Evolutionary conservation across 2,888 invertebrate species (phyloP).

Genomic region (Drosophila suboccidentalis): DNA sequence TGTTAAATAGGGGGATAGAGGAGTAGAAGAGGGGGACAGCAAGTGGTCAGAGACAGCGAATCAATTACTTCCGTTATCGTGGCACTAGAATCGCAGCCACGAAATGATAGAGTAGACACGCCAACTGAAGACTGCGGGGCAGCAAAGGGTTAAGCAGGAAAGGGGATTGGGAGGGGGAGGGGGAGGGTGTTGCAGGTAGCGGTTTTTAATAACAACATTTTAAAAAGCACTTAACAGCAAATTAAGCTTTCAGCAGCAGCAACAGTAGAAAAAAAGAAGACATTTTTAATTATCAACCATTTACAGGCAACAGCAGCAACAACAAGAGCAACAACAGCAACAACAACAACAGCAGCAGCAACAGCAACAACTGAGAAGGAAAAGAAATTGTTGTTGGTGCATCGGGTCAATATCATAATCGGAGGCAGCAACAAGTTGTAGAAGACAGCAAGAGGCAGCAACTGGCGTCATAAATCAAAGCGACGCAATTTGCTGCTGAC

Average conservation of each 20-base stretch:
- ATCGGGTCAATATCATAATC: slow-evolving; percentile 83
- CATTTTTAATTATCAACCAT: slow-evolving; percentile 81
- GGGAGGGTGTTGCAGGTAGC: background rate
- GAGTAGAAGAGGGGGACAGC: slow-evolving; percentile 3
- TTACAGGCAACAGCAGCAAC: slow-evolving; percentile 60
- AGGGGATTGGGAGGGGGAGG: background rate
- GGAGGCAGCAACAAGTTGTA: slow-evolving; percentile 73
- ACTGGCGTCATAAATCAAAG: slow-evolving; percentile 84
- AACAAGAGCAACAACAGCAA: too few relatives aligned
- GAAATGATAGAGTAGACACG: slow-evolving; percentile 35
- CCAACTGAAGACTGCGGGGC: slow-evolving; percentile 6
- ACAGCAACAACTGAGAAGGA: slow-evolving; percentile 39
- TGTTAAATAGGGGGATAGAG: background rate
- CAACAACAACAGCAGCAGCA: slow-evolving; percentile 21
- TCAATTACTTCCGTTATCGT: slow-evolving; percentile 71
- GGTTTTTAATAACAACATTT: slow-evolving; percentile 72
- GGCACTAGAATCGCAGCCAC: slow-evolving; percentile 34
- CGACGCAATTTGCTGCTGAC: slow-evolving; percentile 82
- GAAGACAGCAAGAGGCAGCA: slow-evolving; percentile 62
- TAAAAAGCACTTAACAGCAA: slow-evolving; percentile 77
- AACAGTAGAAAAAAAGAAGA: slow-evolving; percentile 56
- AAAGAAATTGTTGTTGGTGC: slow-evolving; percentile 76
- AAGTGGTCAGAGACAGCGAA: slow-evolving; percentile 55
- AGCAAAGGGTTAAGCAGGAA: background rate
- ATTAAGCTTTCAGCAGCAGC: slow-evolving; percentile 76